Percentiles rank a stretch among this genome's conserved stretches.
Conservation (phyloP, 2,797 vertebrate species). For the Scleropages formosus region DNA sequence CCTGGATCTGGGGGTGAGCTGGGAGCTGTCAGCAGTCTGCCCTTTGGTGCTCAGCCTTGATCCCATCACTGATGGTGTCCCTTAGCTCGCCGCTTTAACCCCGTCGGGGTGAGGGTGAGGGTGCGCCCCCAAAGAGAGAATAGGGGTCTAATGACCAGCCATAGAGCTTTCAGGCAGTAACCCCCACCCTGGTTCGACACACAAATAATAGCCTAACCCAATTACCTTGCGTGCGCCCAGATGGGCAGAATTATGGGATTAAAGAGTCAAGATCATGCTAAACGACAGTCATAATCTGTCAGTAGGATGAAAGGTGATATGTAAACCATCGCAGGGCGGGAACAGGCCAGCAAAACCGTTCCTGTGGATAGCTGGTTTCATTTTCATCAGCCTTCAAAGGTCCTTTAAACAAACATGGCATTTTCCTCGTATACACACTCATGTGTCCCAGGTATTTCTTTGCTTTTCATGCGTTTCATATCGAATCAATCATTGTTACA, state of each 20-base stretch:
- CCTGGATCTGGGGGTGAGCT: not conserved
- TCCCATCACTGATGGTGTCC: not conserved
- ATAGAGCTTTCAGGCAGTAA: constrained; percentile 7
- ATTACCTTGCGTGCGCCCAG: constrained; percentile 26
- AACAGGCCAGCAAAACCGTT: not conserved
- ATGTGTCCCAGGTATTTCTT: constrained; percentile 4
- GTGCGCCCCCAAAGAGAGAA: not conserved
- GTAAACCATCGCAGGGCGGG: constrained; percentile 4
- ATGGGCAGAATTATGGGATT: constrained; percentile 27
- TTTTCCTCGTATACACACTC: constrained; percentile 14
- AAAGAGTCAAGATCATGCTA: constrained; percentile 27
- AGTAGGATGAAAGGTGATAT: constrained; percentile 25
- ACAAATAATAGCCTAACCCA: constrained; percentile 26
- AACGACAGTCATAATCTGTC: constrained; percentile 30
- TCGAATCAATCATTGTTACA: not conserved
- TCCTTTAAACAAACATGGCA: not conserved
- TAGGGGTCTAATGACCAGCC: constrained; percentile 2
- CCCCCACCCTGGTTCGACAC: constrained; percentile 8
- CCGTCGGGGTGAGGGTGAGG: not conserved
- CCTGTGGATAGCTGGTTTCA: not conserved
- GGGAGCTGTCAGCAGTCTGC: not conserved
- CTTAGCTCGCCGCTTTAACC: not conserved
- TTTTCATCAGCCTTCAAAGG: constrained; percentile 11
- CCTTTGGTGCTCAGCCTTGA: not conserved
- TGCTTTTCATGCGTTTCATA: not conserved